Base-by-base conservation (phyloP, 2,888 invertebrate species). In the Synergus laeviventris region DNA sequence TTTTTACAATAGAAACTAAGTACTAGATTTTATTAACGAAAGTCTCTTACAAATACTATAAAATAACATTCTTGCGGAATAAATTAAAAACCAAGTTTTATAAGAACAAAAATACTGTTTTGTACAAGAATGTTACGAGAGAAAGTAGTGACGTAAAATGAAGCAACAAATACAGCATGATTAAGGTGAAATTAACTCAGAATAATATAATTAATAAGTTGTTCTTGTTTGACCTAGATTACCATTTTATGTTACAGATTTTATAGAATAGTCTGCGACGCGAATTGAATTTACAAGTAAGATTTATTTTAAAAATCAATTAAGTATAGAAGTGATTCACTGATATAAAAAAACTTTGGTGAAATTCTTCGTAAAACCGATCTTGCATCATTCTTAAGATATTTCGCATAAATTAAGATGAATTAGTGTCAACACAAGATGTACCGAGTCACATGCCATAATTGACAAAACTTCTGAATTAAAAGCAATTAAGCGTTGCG, bases 381-480 rank as follows among this genome's bases (percentile, higher is more conserved):
- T 24, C 45, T 49, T 49, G 49, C 24, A 16, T 64, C 64, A 39
- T 8, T 8, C n/a, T 64, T 9, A 14, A 64, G 18, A 64, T 39
- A 64, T 64, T 64, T 42, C 11, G 64, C 38, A 64, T 64, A 64
- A n/a, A 18, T 64, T 39, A 42, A 64, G 39, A 64, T n/a, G 42
- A 39, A 39, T 64, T 42, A 12, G 2, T 21, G 21, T 42, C 42
- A 21, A 42, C 39, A 64, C 39, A 18, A 39, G 2, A 64, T 11
- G 21, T 64, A 21, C 64, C 5, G 38, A 64, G 11, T 4, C 12
- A 21, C 12, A 18, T 21, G 12, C 18, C 12, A 18, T 56, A 56
- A 21, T 5, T 56, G 21, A 24, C 12, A 64, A 64, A n/a, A 21
- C 14, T 21, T 64, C 38, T 21, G 5, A 64, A 42, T 42, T 39